Conservation (phyloP, 2,888 invertebrate genomes). For the Cataglyphis rosenhaueri region DNA sequence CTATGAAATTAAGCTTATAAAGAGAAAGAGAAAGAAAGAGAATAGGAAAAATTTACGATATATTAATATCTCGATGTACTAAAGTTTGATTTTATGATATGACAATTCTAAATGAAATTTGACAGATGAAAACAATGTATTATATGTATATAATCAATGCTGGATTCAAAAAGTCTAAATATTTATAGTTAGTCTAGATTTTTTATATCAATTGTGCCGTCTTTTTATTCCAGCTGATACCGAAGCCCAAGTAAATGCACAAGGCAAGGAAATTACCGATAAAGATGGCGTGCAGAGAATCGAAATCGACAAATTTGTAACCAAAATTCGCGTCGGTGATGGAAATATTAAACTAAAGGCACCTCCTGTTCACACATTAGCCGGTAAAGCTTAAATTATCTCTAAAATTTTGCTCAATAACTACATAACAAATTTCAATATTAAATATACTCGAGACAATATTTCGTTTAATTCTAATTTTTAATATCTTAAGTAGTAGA, state of each 20-base stretch:
- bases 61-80: not conserved
- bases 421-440: not conserved
- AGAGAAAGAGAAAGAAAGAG: not conserved
- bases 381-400: slow-evolving; percentile 72
- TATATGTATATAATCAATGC: not conserved
- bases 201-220: not conserved
- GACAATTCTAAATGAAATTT: not conserved
- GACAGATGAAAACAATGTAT: not conserved
- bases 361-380: slow-evolving; percentile 74
- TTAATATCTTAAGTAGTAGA: not conserved
- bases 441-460: not conserved
- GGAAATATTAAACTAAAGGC: slow-evolving; percentile 88
- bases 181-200: not conserved
- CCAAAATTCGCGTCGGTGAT: slow-evolving; percentile 88
- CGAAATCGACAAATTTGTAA: slow-evolving; percentile 87
- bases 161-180: not conserved
- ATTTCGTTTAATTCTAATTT: not conserved
- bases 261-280: slow-evolving; percentile 86
- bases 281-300: slow-evolving; percentile 88
- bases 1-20: not conserved
- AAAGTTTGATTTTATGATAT: not conserved
- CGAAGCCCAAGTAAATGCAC: slow-evolving; percentile 87
- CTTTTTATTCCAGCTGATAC: slow-evolving; percentile 86
- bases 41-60: not conserved
- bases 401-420: not conserved